phyloP scores from a whole-genome alignment of 2,888 invertebrate genomes.

The Sialis fuliginosa region DNA sequence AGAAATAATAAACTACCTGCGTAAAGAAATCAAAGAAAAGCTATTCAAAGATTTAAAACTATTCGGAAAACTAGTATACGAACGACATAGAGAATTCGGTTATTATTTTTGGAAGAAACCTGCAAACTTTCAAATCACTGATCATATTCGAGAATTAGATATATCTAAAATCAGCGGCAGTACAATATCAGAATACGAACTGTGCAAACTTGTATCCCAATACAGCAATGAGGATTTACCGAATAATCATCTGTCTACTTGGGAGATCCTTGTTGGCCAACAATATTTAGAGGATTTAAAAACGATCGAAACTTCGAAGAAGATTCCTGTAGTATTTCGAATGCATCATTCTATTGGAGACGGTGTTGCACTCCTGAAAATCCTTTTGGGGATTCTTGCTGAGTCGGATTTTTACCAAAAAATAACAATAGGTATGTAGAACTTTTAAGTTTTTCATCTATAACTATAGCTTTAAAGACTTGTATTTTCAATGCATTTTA shows the following conservation, averaged over 20 bases:
- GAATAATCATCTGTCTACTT: conserved; percentile 26
- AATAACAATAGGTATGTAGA: too few relatives aligned
- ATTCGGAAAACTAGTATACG: conserved; percentile 27
- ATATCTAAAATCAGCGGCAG: conserved; percentile 12
- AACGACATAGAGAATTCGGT: conserved; percentile 26
- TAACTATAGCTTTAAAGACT: too few relatives aligned
- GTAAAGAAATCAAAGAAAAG: conserved; percentile 1
- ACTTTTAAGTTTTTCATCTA: too few relatives aligned
- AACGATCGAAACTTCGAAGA: conserved; percentile 2
- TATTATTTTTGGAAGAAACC: conserved; percentile 32
- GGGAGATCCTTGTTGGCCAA: conserved; percentile 30
- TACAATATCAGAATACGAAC: conserved; percentile 17
- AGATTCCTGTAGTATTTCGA: conserved; percentile 28
- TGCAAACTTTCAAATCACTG: conserved; percentile 21
- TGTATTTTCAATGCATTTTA: too few relatives aligned
- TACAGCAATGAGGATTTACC: conserved; percentile 26
- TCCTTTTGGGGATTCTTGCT: conserved; percentile 20
- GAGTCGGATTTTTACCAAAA: too few relatives aligned
- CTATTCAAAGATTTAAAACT: conserved; percentile 10
- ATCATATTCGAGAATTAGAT: conserved; percentile 23
- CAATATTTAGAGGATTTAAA: conserved; percentile 13
- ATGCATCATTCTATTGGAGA: conserved; percentile 37
- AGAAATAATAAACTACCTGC: too few relatives aligned
- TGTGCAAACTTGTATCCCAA: conserved; percentile 24
- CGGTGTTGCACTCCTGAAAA: conserved; percentile 29